Evolutionary conservation across 2,888 invertebrate genomes (phyloP), one percentile per base, ranked within the genome.

Genomic region (Mythimna loreyi): DNA sequence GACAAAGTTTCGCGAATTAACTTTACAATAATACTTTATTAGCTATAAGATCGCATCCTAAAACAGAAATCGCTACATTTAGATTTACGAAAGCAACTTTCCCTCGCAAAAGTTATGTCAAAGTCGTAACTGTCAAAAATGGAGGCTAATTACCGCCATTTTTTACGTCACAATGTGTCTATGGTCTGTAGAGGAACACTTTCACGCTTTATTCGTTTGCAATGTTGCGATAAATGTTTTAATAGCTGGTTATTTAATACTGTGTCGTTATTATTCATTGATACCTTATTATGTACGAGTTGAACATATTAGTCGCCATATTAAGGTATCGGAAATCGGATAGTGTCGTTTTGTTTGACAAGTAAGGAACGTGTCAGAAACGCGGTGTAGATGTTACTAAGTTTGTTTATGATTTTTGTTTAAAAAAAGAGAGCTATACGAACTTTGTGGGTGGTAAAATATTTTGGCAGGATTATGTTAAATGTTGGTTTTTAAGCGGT

Each of bases 171-270:
- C 47, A 76, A 60, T 59, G 59, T 70, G 52, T 80, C 47, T 80
- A 63, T 66, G 62, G 61, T 13, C 47, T 28, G 59, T 59, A 16
- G 11, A 58, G 19, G 25, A 65, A 13, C 60, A 58, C 83, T 84
- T 86, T 82, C 83, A 82, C 84, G 83, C 70, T 71, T 69, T 63
- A 80, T 71, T 76, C 50, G 64, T 88, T 86, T n/a, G 1, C 19
- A 71, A 61, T 61, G 71, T 75, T 63, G 57, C 82, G 67, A 72
- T 64, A 63, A 84, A 82, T 65, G 25, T 60, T 72, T 71, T 65
- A 66, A 72, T 77, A 45, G 47, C 56, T 13, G 30, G 70, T 71
- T 81, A 82, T 56, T 19, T 75, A 81, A 81, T 69, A 81, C 67
- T 23, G 52, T 63, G 52, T 56, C 47, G 47, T 67, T 73, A 59